Percentiles rank a stretch among this genome's conserved stretches.
Evolutionary conservation across 2,113 vertebrate species (phyloP).

Genomic region (Dicerorhinus sumatrensis): DNA sequence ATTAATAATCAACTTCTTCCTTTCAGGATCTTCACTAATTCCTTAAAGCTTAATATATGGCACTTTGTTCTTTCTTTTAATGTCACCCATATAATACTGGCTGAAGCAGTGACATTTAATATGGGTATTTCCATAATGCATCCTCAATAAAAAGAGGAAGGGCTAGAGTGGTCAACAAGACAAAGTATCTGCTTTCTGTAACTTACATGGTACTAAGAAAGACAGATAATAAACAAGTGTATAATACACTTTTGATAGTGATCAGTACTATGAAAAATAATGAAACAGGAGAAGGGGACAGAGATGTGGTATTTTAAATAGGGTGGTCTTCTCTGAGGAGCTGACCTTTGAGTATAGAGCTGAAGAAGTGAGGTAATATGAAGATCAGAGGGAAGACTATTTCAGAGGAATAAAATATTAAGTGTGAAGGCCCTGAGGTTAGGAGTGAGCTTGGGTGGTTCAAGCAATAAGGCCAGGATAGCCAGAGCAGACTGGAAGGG

Average conservation of each 20-base stretch:
- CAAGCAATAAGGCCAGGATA: background rate
- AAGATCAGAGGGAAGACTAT: background rate
- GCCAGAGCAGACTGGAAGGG: background rate
- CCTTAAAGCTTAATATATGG: background rate
- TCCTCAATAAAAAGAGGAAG: conserved; percentile 20
- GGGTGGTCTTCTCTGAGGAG: background rate
- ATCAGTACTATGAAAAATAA: background rate
- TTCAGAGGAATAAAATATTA: background rate
- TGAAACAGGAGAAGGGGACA: background rate
- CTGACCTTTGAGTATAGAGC: background rate
- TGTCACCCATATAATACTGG: background rate
- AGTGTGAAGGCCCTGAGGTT: background rate
- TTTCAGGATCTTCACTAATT: background rate
- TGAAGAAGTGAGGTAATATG: background rate
- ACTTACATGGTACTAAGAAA: background rate
- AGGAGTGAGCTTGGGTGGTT: background rate
- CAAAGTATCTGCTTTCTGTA: conserved; percentile 5
- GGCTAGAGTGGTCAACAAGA: background rate
- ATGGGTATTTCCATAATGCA: background rate
- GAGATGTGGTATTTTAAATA: background rate
- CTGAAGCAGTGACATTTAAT: background rate
- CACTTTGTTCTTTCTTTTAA: conserved; percentile 15
- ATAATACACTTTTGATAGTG: background rate
- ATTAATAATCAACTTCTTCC: background rate
- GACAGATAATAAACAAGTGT: background rate